Evolutionary conservation across 2,797 vertebrate species (phyloP).

Genomic region (Potorous gilbertii): DNA sequence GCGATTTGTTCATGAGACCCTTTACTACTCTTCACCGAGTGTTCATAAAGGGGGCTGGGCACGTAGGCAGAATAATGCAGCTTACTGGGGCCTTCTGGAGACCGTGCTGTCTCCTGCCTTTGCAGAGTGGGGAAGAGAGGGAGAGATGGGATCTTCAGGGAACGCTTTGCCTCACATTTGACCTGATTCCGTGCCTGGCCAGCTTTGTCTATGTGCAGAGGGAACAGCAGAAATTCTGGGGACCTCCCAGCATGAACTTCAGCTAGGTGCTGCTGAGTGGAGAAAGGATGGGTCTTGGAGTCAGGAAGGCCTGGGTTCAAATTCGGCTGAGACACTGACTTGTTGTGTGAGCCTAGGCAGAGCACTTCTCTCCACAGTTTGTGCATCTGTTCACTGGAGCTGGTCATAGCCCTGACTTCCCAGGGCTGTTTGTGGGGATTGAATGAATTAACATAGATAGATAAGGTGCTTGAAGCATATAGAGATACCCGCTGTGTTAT

Average conservation of each 20-base stretch:
- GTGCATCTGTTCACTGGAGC: neutral
- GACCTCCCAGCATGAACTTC: neutral
- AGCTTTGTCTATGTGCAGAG: neutral
- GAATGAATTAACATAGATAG: too few relatives aligned
- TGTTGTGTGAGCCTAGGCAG: neutral
- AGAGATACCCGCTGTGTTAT: too few relatives aligned
- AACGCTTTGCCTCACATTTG: neutral
- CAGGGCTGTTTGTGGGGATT: neutral
- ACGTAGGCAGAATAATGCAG: neutral
- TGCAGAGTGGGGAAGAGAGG: neutral
- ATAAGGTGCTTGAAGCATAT: too few relatives aligned
- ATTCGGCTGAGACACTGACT: neutral
- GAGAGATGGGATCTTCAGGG: neutral
- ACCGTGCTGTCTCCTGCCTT: neutral
- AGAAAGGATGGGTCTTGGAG: neutral
- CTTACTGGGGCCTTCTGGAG: neutral
- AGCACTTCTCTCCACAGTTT: neutral
- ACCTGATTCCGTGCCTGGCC: neutral
- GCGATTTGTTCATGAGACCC: neutral
- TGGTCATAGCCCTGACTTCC: neutral
- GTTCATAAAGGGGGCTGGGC: neutral
- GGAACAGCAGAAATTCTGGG: neutral
- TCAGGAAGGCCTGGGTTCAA: neutral
- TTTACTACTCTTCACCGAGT: neutral
- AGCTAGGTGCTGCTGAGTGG: neutral